Base-by-base conservation (phyloP, 2,888 invertebrate species). In the Lasioglossum morio region DNA sequence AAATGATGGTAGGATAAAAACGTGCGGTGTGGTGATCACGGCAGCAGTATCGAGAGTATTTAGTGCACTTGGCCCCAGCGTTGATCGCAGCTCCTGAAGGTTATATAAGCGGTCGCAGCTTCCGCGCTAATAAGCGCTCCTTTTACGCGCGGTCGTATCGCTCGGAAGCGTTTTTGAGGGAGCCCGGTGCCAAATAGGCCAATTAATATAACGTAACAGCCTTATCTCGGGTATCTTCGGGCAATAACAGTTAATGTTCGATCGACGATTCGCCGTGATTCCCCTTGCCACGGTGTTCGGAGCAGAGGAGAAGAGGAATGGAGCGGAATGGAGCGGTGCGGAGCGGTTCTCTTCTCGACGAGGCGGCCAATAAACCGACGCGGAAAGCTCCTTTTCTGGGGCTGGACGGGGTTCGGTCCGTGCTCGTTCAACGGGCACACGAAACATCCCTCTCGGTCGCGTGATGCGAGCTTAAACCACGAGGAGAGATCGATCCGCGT, bases 131-230 rank as follows among this genome's bases (percentile, higher is more conserved):
- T 46, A 74, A 79, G 53, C 53, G 53, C 40, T 72, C 69, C 69
- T 43, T 74, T 43, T 72, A 78, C 53, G 48, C 70, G 70, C 69
- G 76, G 40, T 53, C 40, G 48, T 69, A 57, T 77, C 69, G 77
- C 72, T 70, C 37, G 27, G 60, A 74, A 73, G 30, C 77, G 69
- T 74, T 86, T 80, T 85, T 77, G 63, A 70, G 69, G 34, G 66
- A 75, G 46, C 63, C 72, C 66, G 80, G 80, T 85, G 80, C 80
- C 85, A 86, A 86, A 86, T 86, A 80, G 86, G 80, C 60, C 85
- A 78, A 86, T 86, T 86, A 86, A 86, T 81, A 86, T 86, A 86
- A 81, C 81, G 78, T 81, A 81, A 85, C 86, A 86, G 72, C 75
- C 86, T 86, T 79, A 86, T 86, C 86, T 86, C 75, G 75, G 72